phyloP scores from a whole-genome alignment of 2,888 invertebrate genomes.

The Phorcus lineatus region DNA sequence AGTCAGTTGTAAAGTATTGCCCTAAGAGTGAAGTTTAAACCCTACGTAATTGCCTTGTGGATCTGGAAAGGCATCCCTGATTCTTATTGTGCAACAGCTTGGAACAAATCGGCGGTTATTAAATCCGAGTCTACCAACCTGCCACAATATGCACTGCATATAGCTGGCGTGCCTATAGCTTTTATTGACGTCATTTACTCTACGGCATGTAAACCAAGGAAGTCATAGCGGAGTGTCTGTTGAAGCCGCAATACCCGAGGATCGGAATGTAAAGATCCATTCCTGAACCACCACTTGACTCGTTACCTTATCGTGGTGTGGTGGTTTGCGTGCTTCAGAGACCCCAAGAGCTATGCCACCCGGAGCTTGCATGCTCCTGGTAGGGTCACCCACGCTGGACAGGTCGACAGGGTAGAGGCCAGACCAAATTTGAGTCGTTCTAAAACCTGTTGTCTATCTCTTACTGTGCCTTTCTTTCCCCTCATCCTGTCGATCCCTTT shows the following conservation, averaged over 20 bases:
- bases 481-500: too few species aligned
- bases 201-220: slow-evolving; percentile 27
- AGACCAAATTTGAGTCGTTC: too few species aligned
- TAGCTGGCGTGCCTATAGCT: slow-evolving; percentile 39
- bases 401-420: too few species aligned
- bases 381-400: too few species aligned
- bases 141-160: slow-evolving; percentile 41
- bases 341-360: too few species aligned
- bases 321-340: too few species aligned
- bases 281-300: too few species aligned
- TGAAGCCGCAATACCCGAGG: slow-evolving; percentile 34
- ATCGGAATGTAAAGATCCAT: slow-evolving; percentile 18
- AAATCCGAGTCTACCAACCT: slow-evolving; percentile 36
- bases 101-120: slow-evolving; percentile 40
- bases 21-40: not conserved
- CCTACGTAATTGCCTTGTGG: slow-evolving; percentile 39
- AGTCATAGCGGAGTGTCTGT: slow-evolving; percentile 25
- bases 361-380: too few species aligned
- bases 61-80: slow-evolving; percentile 43
- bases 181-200: slow-evolving; percentile 24
- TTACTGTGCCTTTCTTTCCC: too few species aligned
- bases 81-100: slow-evolving; percentile 41
- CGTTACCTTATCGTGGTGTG: too few species aligned
- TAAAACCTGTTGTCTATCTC: too few species aligned
- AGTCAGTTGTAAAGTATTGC: too few species aligned